A percentile compares a stretch with the other conserved stretches of the same genome.
Evolutionary conservation across 1,140 invertebrate genomes (phyloP).

Genomic region (Eupeodes corollae): DNA sequence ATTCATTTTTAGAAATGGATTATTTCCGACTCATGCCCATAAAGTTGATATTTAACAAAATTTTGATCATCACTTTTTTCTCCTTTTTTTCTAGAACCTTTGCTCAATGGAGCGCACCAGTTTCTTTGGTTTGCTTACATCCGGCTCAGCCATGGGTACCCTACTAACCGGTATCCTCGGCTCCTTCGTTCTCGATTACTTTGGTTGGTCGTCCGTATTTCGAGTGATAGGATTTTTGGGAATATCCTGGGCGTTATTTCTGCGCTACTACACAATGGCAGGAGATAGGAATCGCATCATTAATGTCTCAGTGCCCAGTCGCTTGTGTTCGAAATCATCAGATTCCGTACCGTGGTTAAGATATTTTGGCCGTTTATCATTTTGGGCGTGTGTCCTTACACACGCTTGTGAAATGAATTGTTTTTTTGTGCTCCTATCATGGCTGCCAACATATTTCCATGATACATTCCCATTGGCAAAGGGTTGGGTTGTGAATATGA

Average conservation of each 20-base stretch:
- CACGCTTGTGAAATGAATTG: slow-evolving; percentile 68
- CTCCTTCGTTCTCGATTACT: slow-evolving; percentile 53
- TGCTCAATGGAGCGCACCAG: slow-evolving; percentile 53
- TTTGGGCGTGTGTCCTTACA: slow-evolving; percentile 55
- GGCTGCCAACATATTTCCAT: slow-evolving; percentile 68
- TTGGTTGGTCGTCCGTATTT: slow-evolving; percentile 58
- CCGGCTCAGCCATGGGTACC: slow-evolving; percentile 53
- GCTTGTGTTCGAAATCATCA: slow-evolving; percentile 20
- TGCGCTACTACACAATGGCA: slow-evolving; percentile 35
- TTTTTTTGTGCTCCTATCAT: slow-evolving; percentile 61
- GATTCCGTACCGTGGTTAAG: slow-evolving; percentile 31
- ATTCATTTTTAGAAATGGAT: no score
- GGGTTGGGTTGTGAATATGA: slow-evolving; percentile 60
- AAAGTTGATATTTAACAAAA: no score
- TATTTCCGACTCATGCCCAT: no score
- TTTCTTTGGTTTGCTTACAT: slow-evolving; percentile 57
- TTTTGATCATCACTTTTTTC: slow-evolving; percentile 1
- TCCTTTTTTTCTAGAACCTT: slow-evolving; percentile 33
- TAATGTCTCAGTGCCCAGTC: slow-evolving; percentile 27
- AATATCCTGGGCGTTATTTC: slow-evolving; percentile 27
- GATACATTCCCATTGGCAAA: slow-evolving; percentile 58
- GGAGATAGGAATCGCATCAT: slow-evolving; percentile 29
- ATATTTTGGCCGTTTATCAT: slow-evolving; percentile 25
- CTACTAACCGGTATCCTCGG: slow-evolving; percentile 57
- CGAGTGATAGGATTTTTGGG: slow-evolving; percentile 50